Evolutionary conservation across 2,888 invertebrate species (phyloP).

Genomic region (Yponomeuta evonymella): DNA sequence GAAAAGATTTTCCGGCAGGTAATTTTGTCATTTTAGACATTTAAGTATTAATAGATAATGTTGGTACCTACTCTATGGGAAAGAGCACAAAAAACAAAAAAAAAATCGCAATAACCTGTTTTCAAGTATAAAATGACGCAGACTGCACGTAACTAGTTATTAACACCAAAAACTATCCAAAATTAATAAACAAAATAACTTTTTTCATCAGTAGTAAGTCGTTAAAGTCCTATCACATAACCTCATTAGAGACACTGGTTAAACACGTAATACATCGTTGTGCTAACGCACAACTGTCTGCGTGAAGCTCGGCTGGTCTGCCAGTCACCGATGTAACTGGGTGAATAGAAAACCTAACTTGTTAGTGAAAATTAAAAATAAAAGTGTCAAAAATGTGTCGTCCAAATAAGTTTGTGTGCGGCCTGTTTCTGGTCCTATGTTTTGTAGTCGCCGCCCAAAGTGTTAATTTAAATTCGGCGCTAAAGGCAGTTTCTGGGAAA

Average conservation of each 20-base stretch:
- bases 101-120: too few species aligned
- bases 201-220: background rate
- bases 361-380: background rate
- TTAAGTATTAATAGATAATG: too few species aligned
- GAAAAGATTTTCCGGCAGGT: background rate
- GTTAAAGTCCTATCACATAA: background rate
- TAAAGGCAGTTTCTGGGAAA: slow-evolving; percentile 1
- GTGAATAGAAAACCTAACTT: background rate
- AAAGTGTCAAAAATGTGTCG: slow-evolving; percentile 6
- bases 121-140: too few species aligned
- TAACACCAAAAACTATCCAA: background rate
- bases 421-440: background rate
- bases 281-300: background rate
- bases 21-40: background rate
- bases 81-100: too few species aligned
- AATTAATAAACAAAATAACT: background rate
- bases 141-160: too few species aligned
- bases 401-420: background rate
- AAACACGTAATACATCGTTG: background rate
- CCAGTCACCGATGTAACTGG: background rate
- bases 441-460: background rate
- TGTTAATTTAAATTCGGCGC: background rate
- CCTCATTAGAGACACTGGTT: slow-evolving; percentile 1
- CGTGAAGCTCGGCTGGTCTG: background rate
- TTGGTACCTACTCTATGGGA: too few species aligned